phyloP scores from a whole-genome alignment of 2,797 vertebrate genomes.

The Poecilia velifera region DNA sequence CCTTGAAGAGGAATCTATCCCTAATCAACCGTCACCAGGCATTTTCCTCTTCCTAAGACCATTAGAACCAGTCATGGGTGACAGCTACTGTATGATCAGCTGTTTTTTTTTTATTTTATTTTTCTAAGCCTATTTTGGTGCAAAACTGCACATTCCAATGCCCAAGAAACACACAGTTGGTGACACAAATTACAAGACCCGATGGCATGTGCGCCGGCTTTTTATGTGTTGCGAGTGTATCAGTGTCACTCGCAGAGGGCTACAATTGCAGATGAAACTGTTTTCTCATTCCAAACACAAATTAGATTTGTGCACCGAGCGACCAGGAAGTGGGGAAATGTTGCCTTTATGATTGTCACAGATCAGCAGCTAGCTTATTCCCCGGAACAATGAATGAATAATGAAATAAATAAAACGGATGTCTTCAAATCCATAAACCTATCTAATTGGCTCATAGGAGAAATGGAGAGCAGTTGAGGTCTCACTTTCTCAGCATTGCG shows the following conservation, averaged over 20 bases:
- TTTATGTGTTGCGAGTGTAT: conserved; percentile 22
- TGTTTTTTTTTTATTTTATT: neutral
- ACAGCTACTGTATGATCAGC: neutral
- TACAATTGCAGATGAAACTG: conserved; percentile 61
- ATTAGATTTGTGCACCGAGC: conserved; percentile 65
- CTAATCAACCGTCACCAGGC: neutral
- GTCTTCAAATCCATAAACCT: conserved; percentile 77
- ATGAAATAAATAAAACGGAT: conserved; percentile 78
- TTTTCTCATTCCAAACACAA: conserved; percentile 74
- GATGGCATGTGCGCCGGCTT: neutral
- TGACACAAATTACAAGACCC: conserved; percentile 21
- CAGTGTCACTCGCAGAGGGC: conserved; percentile 45
- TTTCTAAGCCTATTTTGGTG: no score
- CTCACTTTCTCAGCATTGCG: conserved; percentile 67
- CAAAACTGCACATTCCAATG: conserved; percentile 31
- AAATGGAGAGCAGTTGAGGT: conserved; percentile 71
- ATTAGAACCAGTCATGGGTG: neutral
- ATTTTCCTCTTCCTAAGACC: neutral
- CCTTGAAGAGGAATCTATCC: neutral
- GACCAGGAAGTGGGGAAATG: conserved; percentile 56
- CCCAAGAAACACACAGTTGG: conserved; percentile 16
- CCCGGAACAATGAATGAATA: conserved; percentile 71
- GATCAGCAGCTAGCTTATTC: conserved; percentile 59
- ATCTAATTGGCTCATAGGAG: conserved; percentile 70
- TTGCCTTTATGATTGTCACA: conserved; percentile 67